Evolutionary conservation across 2,888 invertebrate species (phyloP).

Genomic region (Caradrina clavipalpis): DNA sequence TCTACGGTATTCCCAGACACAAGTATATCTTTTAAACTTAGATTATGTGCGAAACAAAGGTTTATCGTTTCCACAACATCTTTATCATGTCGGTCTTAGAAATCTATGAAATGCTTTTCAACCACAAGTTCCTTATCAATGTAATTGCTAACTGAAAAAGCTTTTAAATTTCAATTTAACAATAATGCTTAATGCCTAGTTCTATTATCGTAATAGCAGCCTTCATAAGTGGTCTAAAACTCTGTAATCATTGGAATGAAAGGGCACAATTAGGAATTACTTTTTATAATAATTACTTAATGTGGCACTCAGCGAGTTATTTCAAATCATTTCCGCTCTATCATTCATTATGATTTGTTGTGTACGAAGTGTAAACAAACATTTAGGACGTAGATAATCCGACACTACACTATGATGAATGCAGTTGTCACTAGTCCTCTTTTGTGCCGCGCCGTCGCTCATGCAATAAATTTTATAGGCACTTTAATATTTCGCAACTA

Average conservation of each 20-base stretch:
- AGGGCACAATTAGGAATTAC: constrained; percentile 63
- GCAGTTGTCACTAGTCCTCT: constrained; percentile 49
- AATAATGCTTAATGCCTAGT: constrained; percentile 51
- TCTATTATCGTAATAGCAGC: constrained; percentile 52
- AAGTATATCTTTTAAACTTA: constrained; percentile 68
- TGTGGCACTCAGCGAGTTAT: constrained; percentile 57
- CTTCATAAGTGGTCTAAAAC: constrained; percentile 40
- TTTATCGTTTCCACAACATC: constrained; percentile 56
- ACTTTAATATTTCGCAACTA: constrained; percentile 58
- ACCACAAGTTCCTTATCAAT: constrained; percentile 44
- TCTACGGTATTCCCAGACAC: constrained; percentile 80
- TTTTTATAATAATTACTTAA: constrained; percentile 62
- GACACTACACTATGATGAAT: constrained; percentile 54
- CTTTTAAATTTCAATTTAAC: constrained; percentile 50
- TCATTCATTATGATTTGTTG: constrained; percentile 72
- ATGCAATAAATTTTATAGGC: constrained; percentile 61
- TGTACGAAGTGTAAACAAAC: constrained; percentile 48
- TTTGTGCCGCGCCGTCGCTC: constrained; percentile 43
- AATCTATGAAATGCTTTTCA: constrained; percentile 43
- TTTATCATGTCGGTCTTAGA: constrained; percentile 33
- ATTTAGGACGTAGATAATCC: constrained; percentile 49
- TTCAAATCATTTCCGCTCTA: constrained; percentile 70
- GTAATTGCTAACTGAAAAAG: constrained; percentile 48
- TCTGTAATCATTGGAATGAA: constrained; percentile 52
- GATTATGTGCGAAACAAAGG: constrained; percentile 68